Percentiles rank a stretch among this genome's conserved stretches.
Evolutionary conservation across 1,140 invertebrate genomes (phyloP).

Genomic region (Bombus waltoni): DNA sequence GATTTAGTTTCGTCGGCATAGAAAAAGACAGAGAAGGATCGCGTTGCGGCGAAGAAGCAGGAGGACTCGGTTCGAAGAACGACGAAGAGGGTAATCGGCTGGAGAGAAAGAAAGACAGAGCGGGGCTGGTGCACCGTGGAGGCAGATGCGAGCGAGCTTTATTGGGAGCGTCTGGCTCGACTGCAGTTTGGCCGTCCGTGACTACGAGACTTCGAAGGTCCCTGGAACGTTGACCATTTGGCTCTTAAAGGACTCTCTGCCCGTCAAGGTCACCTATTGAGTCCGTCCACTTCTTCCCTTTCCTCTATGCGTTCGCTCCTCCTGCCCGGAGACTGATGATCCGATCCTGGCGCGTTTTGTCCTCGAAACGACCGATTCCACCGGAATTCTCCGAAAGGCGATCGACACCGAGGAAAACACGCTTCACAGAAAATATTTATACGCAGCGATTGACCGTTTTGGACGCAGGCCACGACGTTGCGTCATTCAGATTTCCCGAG

Average conservation of each 20-base stretch:
- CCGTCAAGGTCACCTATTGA: conserved; percentile 75
- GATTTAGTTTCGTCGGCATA: conserved; percentile 57
- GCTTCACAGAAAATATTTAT: background rate
- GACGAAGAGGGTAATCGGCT: background rate
- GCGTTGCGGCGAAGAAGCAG: background rate
- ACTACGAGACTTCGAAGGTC: conserved; percentile 76
- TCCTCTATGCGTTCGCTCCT: conserved; percentile 13
- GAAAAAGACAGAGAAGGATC: conserved; percentile 1
- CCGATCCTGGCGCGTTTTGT: conserved; percentile 27
- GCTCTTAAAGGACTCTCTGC: conserved; percentile 72
- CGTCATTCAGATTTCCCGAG: background rate
- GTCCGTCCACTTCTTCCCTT: conserved; percentile 50
- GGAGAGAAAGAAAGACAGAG: background rate
- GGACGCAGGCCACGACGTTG: background rate
- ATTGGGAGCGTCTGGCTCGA: conserved; percentile 74
- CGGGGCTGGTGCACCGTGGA: conserved; percentile 36
- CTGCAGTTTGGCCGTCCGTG: conserved; percentile 77
- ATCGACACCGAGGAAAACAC: background rate
- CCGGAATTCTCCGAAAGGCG: conserved; percentile 14
- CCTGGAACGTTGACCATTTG: conserved; percentile 79
- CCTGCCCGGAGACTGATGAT: background rate
- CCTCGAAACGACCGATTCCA: conserved; percentile 15
- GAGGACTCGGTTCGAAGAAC: conserved; percentile 11
- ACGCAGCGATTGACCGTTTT: background rate
- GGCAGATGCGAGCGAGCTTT: conserved; percentile 70